Conservation (phyloP, 23 tunicate genomes). For the Aplidium turbinatum region DNA sequence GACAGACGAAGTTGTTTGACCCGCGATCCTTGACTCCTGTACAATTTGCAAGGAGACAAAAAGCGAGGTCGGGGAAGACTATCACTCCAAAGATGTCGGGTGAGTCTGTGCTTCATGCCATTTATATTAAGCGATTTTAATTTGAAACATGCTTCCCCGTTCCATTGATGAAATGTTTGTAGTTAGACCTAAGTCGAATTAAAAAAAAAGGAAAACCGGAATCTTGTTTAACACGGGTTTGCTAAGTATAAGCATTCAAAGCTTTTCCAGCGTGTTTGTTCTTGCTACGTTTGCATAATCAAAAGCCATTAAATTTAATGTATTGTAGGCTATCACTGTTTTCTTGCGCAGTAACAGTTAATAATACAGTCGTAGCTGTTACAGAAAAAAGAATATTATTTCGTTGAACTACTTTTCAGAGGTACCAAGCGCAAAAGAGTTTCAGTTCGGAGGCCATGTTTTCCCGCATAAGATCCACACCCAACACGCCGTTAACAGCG, state of each 20-base stretch:
- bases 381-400: background rate
- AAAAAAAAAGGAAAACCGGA: background rate
- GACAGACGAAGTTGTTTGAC: constrained; percentile 62
- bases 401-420: background rate
- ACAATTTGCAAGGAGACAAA: constrained; percentile 59
- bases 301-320: too few species aligned
- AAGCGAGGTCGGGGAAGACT: background rate
- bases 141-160: too few species aligned
- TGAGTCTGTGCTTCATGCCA: too few species aligned
- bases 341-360: too few species aligned
- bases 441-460: constrained; percentile 65
- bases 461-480: constrained; percentile 64
- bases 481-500: constrained; percentile 90
- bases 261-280: too few species aligned
- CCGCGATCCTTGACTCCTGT: constrained; percentile 66
- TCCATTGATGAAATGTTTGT: too few species aligned
- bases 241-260: too few species aligned
- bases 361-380: too few species aligned
- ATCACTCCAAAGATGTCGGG: background rate
- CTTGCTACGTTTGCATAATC: too few species aligned
- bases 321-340: too few species aligned
- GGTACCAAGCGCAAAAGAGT: constrained; percentile 1
- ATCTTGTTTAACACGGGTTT: background rate
- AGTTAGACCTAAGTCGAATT: too few species aligned
- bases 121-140: too few species aligned